A percentile compares a stretch with the other conserved stretches of the same genome.
phyloP scores from a whole-genome alignment of 2,797 vertebrate genomes.

The Hippoglossus hippoglossus region DNA sequence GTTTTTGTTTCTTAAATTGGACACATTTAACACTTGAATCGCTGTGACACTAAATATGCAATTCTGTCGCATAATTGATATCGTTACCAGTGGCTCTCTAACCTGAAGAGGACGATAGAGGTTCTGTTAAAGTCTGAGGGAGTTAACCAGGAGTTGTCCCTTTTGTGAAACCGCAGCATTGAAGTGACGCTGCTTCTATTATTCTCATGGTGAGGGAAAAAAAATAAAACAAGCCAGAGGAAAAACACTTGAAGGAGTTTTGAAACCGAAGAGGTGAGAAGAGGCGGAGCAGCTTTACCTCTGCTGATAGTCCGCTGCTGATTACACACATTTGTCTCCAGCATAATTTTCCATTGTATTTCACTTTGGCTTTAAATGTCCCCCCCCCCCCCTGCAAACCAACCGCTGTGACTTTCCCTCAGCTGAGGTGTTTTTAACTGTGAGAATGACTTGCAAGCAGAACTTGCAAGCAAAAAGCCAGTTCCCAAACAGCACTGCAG shows the following conservation, averaged over 20 bases:
- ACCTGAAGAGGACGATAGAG: not conserved
- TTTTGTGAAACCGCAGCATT: too few relatives aligned
- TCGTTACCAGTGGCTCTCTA: not conserved
- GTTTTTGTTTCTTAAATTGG: constrained; percentile 56
- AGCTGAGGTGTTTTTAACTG: too few relatives aligned
- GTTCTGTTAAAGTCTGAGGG: not conserved
- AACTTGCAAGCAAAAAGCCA: too few relatives aligned
- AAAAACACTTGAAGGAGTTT: constrained; percentile 20
- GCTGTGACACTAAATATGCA: constrained; percentile 8
- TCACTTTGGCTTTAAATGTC: constrained; percentile 10
- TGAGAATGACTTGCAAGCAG: too few relatives aligned
- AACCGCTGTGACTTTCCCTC: not conserved
- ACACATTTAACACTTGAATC: constrained; percentile 50
- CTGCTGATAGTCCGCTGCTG: constrained; percentile 28
- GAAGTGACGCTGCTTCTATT: too few relatives aligned
- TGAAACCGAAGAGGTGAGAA: constrained; percentile 2
- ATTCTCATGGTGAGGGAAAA: not conserved
- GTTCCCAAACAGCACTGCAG: too few relatives aligned
- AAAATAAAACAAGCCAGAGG: constrained; percentile 12
- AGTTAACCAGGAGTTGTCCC: too few relatives aligned
- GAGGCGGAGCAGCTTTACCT: constrained; percentile 9
- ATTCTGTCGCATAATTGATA: constrained; percentile 4
- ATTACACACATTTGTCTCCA: constrained; percentile 24
- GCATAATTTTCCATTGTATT: constrained; percentile 14
- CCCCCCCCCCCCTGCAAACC: not conserved